Percentiles rank a stretch among this genome's conserved stretches.
Conservation (phyloP, 2,797 vertebrate genomes). For the Parotocinclus haroldoi region DNA sequence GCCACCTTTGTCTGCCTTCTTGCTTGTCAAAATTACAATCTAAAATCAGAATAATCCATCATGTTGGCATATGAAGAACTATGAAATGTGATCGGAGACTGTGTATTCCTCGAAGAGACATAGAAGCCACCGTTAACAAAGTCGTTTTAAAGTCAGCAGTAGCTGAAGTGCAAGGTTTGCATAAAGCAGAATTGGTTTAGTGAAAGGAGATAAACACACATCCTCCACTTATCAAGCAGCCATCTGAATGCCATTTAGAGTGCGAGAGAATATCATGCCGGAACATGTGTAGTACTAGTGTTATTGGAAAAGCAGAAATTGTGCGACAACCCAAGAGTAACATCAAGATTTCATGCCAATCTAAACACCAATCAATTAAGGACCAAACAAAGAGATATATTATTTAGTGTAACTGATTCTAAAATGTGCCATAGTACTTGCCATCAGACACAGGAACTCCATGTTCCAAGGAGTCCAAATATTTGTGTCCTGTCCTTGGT, state of each 20-base stretch:
- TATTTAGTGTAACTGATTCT: no score
- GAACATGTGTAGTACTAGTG: conserved; percentile 8
- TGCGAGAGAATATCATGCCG: conserved; percentile 51
- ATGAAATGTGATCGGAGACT: conserved; percentile 66
- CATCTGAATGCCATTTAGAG: conserved; percentile 40
- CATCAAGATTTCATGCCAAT: no score
- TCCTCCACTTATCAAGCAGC: conserved; percentile 46
- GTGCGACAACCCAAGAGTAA: no score
- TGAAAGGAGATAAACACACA: conserved; percentile 12
- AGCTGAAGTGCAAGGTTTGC: conserved; percentile 57
- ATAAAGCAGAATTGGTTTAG: conserved; percentile 18
- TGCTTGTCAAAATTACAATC: conserved; percentile 75
- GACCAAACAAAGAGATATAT: no score
- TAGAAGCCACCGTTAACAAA: conserved; percentile 67
- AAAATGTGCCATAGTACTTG: no score
- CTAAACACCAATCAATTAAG: no score
- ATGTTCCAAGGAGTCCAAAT: no score
- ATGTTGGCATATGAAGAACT: conserved; percentile 72
- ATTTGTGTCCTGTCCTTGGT: no score
- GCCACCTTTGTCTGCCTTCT: conserved; percentile 52
- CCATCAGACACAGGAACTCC: no score
- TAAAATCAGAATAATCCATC: conserved; percentile 76
- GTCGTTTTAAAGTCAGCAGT: conserved; percentile 67
- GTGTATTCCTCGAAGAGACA: conserved; percentile 63
- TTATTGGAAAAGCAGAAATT: no score